Percentiles rank a stretch among this genome's conserved stretches.
These are phyloP conservation scores for Brachystomella parvula DNA, from an alignment of 1,140 invertebrate species.

Conservation along the genomic window DNA sequence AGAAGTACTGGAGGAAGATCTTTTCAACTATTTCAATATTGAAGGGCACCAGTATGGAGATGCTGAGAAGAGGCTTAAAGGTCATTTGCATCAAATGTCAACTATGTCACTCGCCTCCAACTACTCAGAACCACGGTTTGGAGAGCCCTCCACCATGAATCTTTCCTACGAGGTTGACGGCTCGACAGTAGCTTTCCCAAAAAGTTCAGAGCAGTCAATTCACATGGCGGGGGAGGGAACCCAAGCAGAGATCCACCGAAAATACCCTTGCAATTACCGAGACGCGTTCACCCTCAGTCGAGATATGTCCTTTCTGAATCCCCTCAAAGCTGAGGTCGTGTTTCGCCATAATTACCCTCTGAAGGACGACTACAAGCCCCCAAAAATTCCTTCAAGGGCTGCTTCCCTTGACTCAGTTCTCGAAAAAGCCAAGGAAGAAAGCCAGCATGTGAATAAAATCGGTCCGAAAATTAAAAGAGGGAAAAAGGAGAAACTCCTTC, in stretches of 20 bases:
- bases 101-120: conserved; percentile 7
- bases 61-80: not conserved
- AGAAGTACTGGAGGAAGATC: conserved; percentile 10
- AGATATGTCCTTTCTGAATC: not conserved
- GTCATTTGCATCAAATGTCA: conserved; percentile 3
- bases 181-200: not conserved
- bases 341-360: conserved; percentile 19
- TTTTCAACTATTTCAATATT: not conserved
- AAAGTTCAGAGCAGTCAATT: not conserved
- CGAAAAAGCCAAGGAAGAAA: not conserved
- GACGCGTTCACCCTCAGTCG: conserved; percentile 9
- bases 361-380: conserved; percentile 17
- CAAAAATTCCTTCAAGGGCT: not conserved
- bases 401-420: not conserved
- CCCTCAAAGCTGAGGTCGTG: conserved; percentile 7
- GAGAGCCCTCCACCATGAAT: conserved; percentile 20
- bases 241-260: conserved; percentile 11
- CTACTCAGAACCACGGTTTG: not conserved
- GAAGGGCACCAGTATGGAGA: not conserved
- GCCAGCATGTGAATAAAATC: conserved; percentile 8
- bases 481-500: conserved; percentile 15
- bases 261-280: no score
- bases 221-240: not conserved
- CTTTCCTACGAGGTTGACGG: conserved; percentile 16
- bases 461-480: conserved; percentile 18